Evolutionary conservation across 2,797 vertebrate genomes (phyloP).

Genomic region (Enteromius trimaculatus): DNA sequence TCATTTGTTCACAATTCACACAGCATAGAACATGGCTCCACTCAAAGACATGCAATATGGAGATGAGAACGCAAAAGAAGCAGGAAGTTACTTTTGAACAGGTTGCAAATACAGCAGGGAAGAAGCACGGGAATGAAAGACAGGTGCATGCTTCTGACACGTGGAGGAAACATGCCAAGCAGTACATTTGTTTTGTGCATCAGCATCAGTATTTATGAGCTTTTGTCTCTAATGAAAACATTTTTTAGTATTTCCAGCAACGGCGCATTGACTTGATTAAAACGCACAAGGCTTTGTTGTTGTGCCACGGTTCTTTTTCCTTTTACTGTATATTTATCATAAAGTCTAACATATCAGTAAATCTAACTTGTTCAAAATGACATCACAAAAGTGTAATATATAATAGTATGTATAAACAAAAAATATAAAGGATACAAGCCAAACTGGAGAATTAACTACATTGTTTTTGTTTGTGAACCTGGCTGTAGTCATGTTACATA

Average conservation of each 20-base stretch:
- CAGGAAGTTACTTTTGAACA: conserved; percentile 20
- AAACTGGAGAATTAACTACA: too few species aligned
- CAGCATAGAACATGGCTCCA: conserved; percentile 36
- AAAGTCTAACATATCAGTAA: neutral
- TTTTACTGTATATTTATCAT: neutral
- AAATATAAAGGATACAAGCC: neutral
- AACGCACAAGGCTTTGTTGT: neutral
- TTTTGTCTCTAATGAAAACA: conserved; percentile 2
- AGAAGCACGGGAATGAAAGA: neutral
- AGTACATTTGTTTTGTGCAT: neutral
- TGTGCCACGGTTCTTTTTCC: neutral
- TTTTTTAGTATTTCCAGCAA: neutral
- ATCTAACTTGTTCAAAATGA: neutral
- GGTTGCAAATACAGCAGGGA: neutral
- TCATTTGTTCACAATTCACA: conserved; percentile 50
- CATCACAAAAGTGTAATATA: neutral
- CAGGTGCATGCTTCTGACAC: conserved; percentile 1
- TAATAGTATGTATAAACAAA: neutral
- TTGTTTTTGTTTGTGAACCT: neutral
- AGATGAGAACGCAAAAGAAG: conserved; percentile 21
- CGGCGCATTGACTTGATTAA: neutral
- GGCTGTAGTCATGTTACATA: neutral
- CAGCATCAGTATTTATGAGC: conserved; percentile 2
- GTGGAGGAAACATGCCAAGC: neutral
- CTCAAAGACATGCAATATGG: conserved; percentile 32